A percentile compares a stretch with the other conserved stretches of the same genome.
Evolutionary conservation across 1,140 invertebrate genomes (phyloP).

Genomic region (Pseudomyrmex pallidus): DNA sequence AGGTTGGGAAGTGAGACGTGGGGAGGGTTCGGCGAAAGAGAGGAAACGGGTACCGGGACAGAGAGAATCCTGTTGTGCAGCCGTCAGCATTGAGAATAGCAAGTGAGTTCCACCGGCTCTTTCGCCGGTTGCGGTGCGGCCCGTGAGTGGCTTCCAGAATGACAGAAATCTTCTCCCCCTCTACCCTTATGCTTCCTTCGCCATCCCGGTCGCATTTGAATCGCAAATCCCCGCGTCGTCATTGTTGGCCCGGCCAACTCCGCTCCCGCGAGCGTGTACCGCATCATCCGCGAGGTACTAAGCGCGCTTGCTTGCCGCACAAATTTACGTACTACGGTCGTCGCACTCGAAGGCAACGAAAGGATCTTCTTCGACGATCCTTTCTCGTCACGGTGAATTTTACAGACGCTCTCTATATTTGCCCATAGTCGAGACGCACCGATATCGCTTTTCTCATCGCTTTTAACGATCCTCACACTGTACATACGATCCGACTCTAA

Average conservation of each 20-base stretch:
- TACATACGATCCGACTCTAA: too few species aligned
- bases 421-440: not conserved
- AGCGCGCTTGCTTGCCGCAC: constrained; percentile 9
- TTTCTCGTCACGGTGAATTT: not conserved
- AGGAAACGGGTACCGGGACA: constrained; percentile 2
- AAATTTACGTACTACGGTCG: constrained; percentile 15
- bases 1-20: constrained; percentile 26
- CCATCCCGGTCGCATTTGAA: constrained; percentile 65
- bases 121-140: constrained; percentile 46
- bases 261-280: constrained; percentile 29
- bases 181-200: not conserved
- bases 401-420: not conserved
- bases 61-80: constrained; percentile 55
- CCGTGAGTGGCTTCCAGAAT: constrained; percentile 58
- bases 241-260: constrained; percentile 60
- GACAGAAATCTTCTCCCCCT: constrained; percentile 56
- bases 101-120: constrained; percentile 61
- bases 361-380: not conserved
- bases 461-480: not conserved
- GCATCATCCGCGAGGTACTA: constrained; percentile 28
- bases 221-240: constrained; percentile 69
- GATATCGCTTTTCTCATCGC: not conserved
- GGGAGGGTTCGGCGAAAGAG: constrained; percentile 46
- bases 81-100: constrained; percentile 63
- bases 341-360: not conserved